Base-by-base conservation (phyloP, 1,140 invertebrate genomes). In the Ectropis grisescens region DNA sequence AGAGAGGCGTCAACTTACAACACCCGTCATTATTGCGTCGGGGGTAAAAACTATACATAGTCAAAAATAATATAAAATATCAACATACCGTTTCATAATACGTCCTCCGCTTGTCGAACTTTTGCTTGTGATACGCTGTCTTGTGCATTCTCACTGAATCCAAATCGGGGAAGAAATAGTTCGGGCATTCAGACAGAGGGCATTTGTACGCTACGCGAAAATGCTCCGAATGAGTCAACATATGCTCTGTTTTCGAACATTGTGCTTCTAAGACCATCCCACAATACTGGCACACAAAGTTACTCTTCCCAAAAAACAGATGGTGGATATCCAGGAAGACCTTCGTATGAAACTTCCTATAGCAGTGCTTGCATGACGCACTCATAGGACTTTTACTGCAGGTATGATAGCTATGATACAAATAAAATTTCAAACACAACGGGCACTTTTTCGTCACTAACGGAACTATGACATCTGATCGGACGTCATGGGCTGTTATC, bases 241-340 rank as follows among this genome's bases (percentile, higher is more conserved):
- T 24, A 23, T 61, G 58, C 1, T 33, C 4, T 6, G 29, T 2
- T n/a, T 47, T 35, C 39, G 47, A 47, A 14, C 58, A 62, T 5
- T 33, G 12, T 1, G 15, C 41, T 1, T 5, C 9, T 0, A 62
- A 10, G 0, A 8, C 1, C n/a, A 25, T 24, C n/a, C 12, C 5
- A 28, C 58, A 61, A 1, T 50, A 2, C 2, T 23, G 28, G 29
- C 58, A 61, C 2, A 43, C 34, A 1, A 40, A 37, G 13, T 41
- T 34, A 4, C 22, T 38, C 11, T 32, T 16, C 2, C n/a, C n/a
- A n/a, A 29, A 10, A 10, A n/a, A 9, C 4, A 13, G 5, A 10
- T 15, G 8, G 13, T 35, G 33, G 1, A 27, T 7, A 1, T 26
- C 6, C 8, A 34, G 11, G 1, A 12, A 9, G 1, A 19, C 7